A percentile compares a stretch with the other conserved stretches of the same genome.
Conservation (phyloP, 1,140 invertebrate genomes). For the Drosophila lacteicornis region DNA sequence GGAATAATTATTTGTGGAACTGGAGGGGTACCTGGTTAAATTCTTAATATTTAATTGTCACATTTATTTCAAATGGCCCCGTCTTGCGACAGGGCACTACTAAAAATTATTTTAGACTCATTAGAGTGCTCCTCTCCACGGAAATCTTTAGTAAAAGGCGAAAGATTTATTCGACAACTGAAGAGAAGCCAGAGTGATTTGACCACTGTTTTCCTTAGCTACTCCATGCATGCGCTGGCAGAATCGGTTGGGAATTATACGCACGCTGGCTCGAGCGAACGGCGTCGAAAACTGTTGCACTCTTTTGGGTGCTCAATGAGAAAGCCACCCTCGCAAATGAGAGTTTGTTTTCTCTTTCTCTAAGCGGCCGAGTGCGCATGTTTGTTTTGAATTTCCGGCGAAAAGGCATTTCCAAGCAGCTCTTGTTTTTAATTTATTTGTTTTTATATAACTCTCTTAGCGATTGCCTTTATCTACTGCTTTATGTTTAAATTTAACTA, state of each 20-base stretch:
- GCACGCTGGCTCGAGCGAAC: no score
- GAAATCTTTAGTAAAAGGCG: constrained; percentile 86
- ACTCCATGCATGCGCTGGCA: not conserved
- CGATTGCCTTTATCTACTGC: not conserved
- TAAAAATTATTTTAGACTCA: constrained; percentile 84
- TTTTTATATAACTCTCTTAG: no score
- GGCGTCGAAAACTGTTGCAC: constrained; percentile 11
- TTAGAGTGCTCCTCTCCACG: constrained; percentile 84
- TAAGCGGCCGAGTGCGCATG: not conserved
- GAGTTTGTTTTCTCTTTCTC: not conserved
- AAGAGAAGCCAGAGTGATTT: constrained; percentile 78
- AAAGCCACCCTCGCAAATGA: constrained; percentile 1
- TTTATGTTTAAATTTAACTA: not conserved
- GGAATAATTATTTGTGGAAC: no score
- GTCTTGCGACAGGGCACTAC: constrained; percentile 70
- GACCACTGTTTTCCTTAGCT: constrained; percentile 58
- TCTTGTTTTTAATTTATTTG: not conserved
- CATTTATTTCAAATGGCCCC: constrained; percentile 66
- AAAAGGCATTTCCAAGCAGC: not conserved
- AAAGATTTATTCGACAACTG: constrained; percentile 86
- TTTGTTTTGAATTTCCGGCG: not conserved
- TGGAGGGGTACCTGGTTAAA: no score
- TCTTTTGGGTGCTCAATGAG: constrained; percentile 18
- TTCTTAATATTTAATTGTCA: not conserved
- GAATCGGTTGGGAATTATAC: constrained; percentile 56